phyloP scores from a whole-genome alignment of 2,888 invertebrate species.

The Eueremaeus valkanovi region DNA sequence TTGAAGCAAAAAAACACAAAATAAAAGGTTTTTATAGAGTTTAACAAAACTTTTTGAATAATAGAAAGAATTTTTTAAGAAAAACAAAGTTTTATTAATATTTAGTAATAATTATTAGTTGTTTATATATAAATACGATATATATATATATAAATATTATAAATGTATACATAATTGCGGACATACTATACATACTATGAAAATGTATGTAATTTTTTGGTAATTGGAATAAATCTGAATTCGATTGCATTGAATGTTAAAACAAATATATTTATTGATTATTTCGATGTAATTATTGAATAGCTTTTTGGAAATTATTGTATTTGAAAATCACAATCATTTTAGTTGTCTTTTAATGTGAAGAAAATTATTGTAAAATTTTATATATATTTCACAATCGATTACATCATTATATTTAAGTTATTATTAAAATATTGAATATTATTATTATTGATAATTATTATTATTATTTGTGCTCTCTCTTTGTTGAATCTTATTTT shows the following conservation, averaged over 20 bases:
- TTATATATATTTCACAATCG: conserved; percentile 5
- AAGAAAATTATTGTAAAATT: conserved; percentile 8
- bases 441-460: conserved; percentile 4
- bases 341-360: conserved; percentile 9
- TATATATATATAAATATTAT: not conserved
- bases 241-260: not conserved
- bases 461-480: conserved; percentile 2
- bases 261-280: not conserved
- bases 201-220: conserved; percentile 25
- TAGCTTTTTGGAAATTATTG: conserved; percentile 11
- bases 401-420: conserved; percentile 28
- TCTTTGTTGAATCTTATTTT: conserved; percentile 36
- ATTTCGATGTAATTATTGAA: not conserved
- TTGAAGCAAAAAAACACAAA: too few species aligned
- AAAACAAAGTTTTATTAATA: not conserved
- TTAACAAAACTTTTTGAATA: too few species aligned
- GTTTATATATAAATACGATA: not conserved
- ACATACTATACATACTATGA: not conserved
- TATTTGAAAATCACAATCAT: conserved; percentile 16
- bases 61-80: not conserved
- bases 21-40: too few species aligned
- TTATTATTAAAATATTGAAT: conserved; percentile 5
- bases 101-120: not conserved
- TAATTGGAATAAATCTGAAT: conserved; percentile 17
- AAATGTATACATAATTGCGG: conserved; percentile 6